These are phyloP conservation scores for Ochlodes sylvanus DNA, from an alignment of 2,888 invertebrate species.

Conservation along the genomic window DNA sequence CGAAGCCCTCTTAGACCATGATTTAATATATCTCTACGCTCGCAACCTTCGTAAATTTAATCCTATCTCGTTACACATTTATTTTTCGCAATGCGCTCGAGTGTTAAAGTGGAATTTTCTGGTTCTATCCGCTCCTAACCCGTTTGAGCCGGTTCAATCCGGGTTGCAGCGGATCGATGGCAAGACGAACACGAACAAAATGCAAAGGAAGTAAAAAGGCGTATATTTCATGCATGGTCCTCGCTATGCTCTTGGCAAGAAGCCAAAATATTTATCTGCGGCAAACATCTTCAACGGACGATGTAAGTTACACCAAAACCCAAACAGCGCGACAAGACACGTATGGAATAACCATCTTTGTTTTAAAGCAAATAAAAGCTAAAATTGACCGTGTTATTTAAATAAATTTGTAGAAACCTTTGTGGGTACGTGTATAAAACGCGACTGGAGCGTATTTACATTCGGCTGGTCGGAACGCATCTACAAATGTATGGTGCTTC, in stretches of 20 bases:
- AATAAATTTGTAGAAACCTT: constrained; percentile 38
- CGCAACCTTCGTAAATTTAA: constrained; percentile 23
- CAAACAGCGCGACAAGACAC: constrained; percentile 21
- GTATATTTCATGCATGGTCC: constrained; percentile 47
- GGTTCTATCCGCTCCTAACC: constrained; percentile 27
- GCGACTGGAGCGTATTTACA: constrained; percentile 43
- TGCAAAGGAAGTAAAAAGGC: constrained; percentile 46
- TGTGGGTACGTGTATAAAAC: constrained; percentile 40
- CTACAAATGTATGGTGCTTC: constrained; percentile 31
- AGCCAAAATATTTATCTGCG: constrained; percentile 49
- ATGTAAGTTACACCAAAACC: constrained; percentile 37
- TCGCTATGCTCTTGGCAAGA: constrained; percentile 45
- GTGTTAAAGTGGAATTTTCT: constrained; percentile 36
- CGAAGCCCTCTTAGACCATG: background rate
- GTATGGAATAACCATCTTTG: constrained; percentile 30
- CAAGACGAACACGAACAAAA: constrained; percentile 44
- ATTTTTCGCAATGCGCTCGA: constrained; percentile 23
- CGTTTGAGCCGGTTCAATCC: constrained; percentile 32
- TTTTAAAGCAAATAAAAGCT: constrained; percentile 15
- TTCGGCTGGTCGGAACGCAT: constrained; percentile 39
- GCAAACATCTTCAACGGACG: constrained; percentile 44
- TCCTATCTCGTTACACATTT: constrained; percentile 23
- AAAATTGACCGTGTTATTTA: constrained; percentile 28
- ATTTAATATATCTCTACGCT: background rate
- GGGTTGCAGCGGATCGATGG: constrained; percentile 43